Evolutionary conservation across 2,113 vertebrate species (phyloP).

Genomic region (Polypterus senegalus): DNA sequence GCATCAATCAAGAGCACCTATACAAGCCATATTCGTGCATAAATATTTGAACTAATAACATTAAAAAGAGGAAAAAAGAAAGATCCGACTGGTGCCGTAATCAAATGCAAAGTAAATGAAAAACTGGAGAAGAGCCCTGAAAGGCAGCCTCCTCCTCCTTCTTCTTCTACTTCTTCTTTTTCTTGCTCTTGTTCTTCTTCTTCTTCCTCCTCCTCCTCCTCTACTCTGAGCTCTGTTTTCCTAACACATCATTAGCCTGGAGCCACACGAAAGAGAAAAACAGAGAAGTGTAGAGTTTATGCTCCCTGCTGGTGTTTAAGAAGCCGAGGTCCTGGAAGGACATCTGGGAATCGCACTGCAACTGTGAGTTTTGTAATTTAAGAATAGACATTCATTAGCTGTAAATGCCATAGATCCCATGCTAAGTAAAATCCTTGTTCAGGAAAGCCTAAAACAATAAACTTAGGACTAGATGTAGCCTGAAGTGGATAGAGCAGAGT

Average conservation of each 20-base stretch:
- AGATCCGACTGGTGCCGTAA: conserved; percentile 85
- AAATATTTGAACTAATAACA: conserved; percentile 99
- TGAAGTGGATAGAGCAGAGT: conserved; percentile 58
- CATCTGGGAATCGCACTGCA: conserved; percentile 76
- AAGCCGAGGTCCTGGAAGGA: conserved; percentile 75
- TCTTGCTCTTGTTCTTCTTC: conserved; percentile 13
- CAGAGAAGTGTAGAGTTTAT: conserved; percentile 81
- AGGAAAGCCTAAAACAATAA: conserved; percentile 98
- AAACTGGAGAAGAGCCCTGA: conserved; percentile 81
- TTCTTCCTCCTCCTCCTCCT: conserved; percentile 24
- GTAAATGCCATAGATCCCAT: conserved; percentile 94
- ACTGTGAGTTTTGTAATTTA: conserved; percentile 78
- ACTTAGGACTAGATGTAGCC: conserved; percentile 60
- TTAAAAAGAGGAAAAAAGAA: conserved; percentile 87
- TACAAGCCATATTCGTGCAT: conserved; percentile 91
- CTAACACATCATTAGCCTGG: conserved; percentile 90
- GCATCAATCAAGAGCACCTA: conserved; percentile 95
- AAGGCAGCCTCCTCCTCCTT: conserved; percentile 38
- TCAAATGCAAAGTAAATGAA: conserved; percentile 99
- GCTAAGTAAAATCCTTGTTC: conserved; percentile 95
- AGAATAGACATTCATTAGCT: conserved; percentile 91
- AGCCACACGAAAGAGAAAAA: conserved; percentile 85
- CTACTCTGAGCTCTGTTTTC: conserved; percentile 56
- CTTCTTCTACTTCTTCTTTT: conserved; percentile 14
- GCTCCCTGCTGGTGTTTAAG: conserved; percentile 79